Evolutionary conservation across 1,140 invertebrate species (phyloP).

Genomic region (Drosophila seguyi): DNA sequence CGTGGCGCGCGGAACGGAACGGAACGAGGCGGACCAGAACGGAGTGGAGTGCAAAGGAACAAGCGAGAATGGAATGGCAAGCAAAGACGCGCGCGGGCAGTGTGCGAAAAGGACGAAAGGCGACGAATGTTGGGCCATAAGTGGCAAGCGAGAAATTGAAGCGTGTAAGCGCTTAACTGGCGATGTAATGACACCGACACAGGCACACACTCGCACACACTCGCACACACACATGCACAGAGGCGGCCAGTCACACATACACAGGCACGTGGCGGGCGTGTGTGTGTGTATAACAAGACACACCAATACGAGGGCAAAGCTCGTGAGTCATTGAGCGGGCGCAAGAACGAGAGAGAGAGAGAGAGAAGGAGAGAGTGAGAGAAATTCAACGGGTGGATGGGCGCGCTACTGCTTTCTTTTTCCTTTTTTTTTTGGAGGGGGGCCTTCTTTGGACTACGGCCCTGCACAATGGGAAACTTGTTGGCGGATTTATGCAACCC

Average conservation of each 20-base stretch:
- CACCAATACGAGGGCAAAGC: constrained; percentile 33
- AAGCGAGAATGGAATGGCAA: constrained; percentile 25
- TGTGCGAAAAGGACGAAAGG: constrained; percentile 41
- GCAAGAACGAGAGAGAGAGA: constrained; percentile 6
- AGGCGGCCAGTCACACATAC: constrained; percentile 15
- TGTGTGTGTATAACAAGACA: constrained; percentile 45
- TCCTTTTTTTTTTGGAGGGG: neutral
- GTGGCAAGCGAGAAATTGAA: constrained; percentile 78
- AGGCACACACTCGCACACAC: constrained; percentile 21
- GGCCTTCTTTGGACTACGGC: constrained; percentile 24
- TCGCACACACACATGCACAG: neutral
- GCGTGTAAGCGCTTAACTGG: constrained; percentile 80
- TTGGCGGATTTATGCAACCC: constrained; percentile 80
- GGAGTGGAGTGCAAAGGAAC: neutral
- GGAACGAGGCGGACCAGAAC: constrained; percentile 21
- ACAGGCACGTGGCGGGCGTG: constrained; percentile 18
- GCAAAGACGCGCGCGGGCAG: constrained; percentile 15
- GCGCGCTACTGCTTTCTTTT: neutral
- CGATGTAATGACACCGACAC: constrained; percentile 69
- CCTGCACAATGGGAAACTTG: constrained; percentile 83
- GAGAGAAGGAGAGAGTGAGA: constrained; percentile 1
- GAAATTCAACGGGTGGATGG: constrained; percentile 20
- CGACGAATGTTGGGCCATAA: constrained; percentile 68
- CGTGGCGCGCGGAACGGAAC: constrained; percentile 22
- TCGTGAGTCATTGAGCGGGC: constrained; percentile 40